Evolutionary conservation across 2,797 vertebrate genomes (phyloP), one percentile per base, ranked within the genome.

Genomic region (Myoxocephalus aenaeus): DNA sequence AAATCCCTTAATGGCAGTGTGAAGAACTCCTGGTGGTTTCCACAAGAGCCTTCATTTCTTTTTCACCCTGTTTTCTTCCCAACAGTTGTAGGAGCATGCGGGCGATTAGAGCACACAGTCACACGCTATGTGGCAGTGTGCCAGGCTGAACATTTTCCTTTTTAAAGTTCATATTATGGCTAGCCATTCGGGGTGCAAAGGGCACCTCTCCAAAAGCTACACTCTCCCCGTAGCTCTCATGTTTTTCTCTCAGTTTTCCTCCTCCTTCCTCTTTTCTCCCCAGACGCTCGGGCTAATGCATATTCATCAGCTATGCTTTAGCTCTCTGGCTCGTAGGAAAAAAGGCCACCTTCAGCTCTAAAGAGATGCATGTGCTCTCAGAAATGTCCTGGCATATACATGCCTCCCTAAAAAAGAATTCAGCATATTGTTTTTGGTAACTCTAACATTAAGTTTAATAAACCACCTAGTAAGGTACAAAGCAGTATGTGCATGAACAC

Each of bases 111-210:
- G 83, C 74, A 65, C 57, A 75, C 67, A 89, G 86, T 56, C 86
- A 84, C 89, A 86, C 78, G 88, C 84, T 89, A 59, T 61, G 68
- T 90, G 80, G 87, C 86, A 25, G 50, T 0, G 42, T 70, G 87
- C 90, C 89, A 86, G 72, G 67, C 73, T 29, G 81, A 80, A 86
- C 77, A 78, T 88, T 91, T 88, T 84, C 73, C 59, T 85, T 83
- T 86, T 87, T 86, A 72, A 83, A 84, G 81, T 92, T 93, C 56
- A 88, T 92, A 89, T 91, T 92, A 93, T 89, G 86, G 86, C 88
- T 88, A 82, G 85, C 73, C 78, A 80, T 93, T 91, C 36, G 65
- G 86, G 86, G 77, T 89, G 79, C 87, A 83, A 80, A 81, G 84
- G 88, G 87, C 91, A 79, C 63, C 59, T 75, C 80, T 92, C 89